phyloP scores from a whole-genome alignment of 2,888 invertebrate species.

The Nineta flava region DNA sequence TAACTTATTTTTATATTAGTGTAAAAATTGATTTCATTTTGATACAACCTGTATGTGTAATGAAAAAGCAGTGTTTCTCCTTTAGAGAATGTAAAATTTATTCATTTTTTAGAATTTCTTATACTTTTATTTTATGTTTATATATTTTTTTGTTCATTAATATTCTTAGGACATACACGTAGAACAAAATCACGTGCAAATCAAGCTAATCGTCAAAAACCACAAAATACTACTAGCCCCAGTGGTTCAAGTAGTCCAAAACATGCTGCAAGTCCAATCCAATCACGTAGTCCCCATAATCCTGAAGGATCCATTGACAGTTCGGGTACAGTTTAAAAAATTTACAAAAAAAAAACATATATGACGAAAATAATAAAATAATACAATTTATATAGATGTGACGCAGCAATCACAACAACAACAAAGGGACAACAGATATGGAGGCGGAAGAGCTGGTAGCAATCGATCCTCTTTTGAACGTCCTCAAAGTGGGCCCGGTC shows the following conservation, averaged over 20 bases:
- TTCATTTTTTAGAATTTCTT: neutral
- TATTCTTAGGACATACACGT: constrained; percentile 5
- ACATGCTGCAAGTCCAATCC: constrained; percentile 3
- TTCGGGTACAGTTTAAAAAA: constrained; percentile 2
- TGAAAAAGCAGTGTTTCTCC: too few relatives aligned
- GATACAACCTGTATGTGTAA: too few relatives aligned
- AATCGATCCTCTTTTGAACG: constrained; percentile 4
- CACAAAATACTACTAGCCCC: constrained; percentile 1
- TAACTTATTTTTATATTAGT: too few relatives aligned
- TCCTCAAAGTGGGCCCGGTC: constrained; percentile 5
- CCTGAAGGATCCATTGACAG: constrained; percentile 7
- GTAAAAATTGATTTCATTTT: too few relatives aligned
- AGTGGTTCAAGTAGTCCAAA: constrained; percentile 4
- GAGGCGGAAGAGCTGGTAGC: constrained; percentile 1
- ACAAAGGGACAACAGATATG: constrained; percentile 1
- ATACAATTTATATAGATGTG: neutral
- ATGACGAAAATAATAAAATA: neutral
- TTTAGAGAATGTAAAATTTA: neutral
- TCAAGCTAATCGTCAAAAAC: constrained; percentile 4
- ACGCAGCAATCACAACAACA: neutral
- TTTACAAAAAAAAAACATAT: neutral
- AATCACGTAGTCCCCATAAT: constrained; percentile 7
- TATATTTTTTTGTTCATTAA: neutral
- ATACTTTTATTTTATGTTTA: neutral
- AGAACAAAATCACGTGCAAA: constrained; percentile 3